Conservation (phyloP, 2,888 invertebrate species). For the Teinopalpus imperialis region DNA sequence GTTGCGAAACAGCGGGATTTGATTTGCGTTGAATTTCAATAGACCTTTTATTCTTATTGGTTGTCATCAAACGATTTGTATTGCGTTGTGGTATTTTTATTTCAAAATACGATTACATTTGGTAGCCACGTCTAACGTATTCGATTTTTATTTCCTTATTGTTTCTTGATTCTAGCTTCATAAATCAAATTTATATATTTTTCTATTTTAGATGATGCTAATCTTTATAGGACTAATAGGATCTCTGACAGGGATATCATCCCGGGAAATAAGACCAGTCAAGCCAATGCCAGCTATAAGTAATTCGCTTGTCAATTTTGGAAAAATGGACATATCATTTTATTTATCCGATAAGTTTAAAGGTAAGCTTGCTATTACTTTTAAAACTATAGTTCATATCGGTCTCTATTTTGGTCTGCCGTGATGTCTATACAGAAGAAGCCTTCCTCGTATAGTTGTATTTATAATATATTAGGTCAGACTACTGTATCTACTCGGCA, state of each 20-base stretch:
- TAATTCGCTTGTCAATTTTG: conserved; percentile 67
- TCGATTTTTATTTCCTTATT: no score
- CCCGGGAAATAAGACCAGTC: conserved; percentile 43
- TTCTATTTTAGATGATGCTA: conserved; percentile 39
- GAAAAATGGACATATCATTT: conserved; percentile 70
- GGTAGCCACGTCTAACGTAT: no score
- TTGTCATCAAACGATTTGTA: conserved; percentile 30
- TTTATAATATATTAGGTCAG: no score
- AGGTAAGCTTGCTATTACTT: no score
- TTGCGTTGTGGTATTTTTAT: conserved; percentile 12
- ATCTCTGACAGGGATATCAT: conserved; percentile 35
- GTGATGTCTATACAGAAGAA: no score
- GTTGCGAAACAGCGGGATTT: conserved; percentile 63
- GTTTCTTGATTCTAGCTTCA: no score
- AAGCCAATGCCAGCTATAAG: conserved; percentile 55
- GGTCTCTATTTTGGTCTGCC: no score
- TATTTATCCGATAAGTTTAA: conserved; percentile 54
- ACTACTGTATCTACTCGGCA: no score
- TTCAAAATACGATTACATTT: conserved; percentile 11
- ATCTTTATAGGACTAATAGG: conserved; percentile 35
- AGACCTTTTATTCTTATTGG: conserved; percentile 42
- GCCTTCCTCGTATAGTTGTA: no score
- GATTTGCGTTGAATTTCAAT: conserved; percentile 57
- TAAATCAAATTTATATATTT: no score
- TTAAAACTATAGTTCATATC: no score